Evolutionary conservation across 1,140 invertebrate genomes (phyloP), one percentile per base, ranked within the genome.

Genomic region (Neuroterus valhalla): DNA sequence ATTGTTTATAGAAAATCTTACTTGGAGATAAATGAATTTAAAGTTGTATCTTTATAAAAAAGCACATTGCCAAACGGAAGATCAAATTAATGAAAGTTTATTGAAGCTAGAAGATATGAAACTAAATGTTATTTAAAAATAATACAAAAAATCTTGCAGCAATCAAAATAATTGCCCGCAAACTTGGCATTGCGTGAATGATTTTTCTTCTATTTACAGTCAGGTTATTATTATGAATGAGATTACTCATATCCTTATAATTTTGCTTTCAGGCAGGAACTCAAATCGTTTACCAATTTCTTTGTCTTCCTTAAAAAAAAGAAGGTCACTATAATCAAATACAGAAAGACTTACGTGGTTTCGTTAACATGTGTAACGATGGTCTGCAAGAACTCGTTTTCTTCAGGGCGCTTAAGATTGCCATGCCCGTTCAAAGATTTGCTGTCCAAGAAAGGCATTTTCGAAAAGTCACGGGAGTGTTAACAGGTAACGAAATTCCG

Each of bases 401-500:
- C 84, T 55, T 80, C 84, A 8, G 84, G 78, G 52, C 79, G 81
- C 26, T 86, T 83, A n/a, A 83, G 55, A 74, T 80, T 78, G n/a
- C 77, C 74, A 71, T 84, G 76, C 14, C 80, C 82, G 45, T 84
- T 85, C 6, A 72, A 66, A 50, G 62, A 50, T 17, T 82, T 81
- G 26, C 2, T 62, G 12, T 15, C 21, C 23, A 78, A 70, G 23
- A 84, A 82, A 26, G 81, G 82, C 84, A 80, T 87, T 71, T 71
- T 73, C 43, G 26, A 79, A 97, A 96, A 96, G 92, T 95, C 72
- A 96, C 95, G 46, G 31, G 6, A 38, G 0, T 38, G 10, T 5
- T 10, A 38, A 23, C 26, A 55, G 14, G 4, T 15, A 26, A 55
- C 3, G 26, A 55, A 55, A 55, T 14, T 55, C 12, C 1, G 12